Conservation (phyloP, 2,797 vertebrate species). For the Epinephelus malabaricus region DNA sequence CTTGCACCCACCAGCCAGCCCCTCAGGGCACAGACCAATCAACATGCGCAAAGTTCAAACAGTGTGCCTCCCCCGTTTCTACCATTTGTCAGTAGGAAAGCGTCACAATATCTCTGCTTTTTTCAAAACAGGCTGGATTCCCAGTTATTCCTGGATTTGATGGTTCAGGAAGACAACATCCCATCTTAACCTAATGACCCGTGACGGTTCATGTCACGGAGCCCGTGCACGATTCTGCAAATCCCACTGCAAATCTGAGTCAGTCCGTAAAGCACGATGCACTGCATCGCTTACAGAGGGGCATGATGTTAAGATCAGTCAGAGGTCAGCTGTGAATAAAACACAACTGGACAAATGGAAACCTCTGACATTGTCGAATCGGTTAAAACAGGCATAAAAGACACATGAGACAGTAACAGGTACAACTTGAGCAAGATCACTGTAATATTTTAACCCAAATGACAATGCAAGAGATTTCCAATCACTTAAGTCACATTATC, state of each 20-base stretch:
- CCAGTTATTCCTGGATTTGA: slow-evolving; percentile 65
- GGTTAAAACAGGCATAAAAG: neutral
- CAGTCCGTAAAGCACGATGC: slow-evolving; percentile 35
- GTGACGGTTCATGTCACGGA: slow-evolving; percentile 51
- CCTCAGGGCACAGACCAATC: slow-evolving; percentile 39
- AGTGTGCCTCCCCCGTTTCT: neutral
- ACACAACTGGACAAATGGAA: slow-evolving; percentile 7
- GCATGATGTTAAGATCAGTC: slow-evolving; percentile 31
- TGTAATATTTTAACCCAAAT: neutral
- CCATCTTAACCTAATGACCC: slow-evolving; percentile 72
- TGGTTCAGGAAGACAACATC: slow-evolving; percentile 64
- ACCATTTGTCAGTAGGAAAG: slow-evolving; percentile 27
- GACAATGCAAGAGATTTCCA: neutral
- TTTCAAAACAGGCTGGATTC: slow-evolving; percentile 52
- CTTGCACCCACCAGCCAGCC: slow-evolving; percentile 33
- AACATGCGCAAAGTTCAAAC: slow-evolving; percentile 55
- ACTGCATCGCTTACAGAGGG: slow-evolving; percentile 1
- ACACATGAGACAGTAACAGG: neutral
- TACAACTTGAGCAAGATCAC: neutral
- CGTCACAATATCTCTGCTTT: slow-evolving; percentile 23
- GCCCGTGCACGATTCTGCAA: slow-evolving; percentile 44
- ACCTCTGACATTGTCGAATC: slow-evolving; percentile 13
- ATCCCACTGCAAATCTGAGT: slow-evolving; percentile 62
- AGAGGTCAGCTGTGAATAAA: slow-evolving; percentile 38
- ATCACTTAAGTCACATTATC: neutral